Evolutionary conservation across 2,113 vertebrate species (phyloP).

Genomic region (Fukomys damarensis): DNA sequence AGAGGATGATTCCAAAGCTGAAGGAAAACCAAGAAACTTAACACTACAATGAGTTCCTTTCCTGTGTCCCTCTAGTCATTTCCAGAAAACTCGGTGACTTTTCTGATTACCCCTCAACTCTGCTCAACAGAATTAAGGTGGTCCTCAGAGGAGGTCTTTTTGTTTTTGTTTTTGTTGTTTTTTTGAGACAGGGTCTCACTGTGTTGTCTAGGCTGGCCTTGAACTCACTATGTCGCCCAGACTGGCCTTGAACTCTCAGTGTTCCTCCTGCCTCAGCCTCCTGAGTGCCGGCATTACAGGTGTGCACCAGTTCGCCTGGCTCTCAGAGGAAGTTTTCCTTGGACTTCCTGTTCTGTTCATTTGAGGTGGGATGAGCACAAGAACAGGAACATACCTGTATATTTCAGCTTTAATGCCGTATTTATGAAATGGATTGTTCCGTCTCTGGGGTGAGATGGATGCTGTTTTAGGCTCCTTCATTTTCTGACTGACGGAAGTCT

Average conservation of each 20-base stretch:
- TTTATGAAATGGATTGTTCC: conserved; percentile 78
- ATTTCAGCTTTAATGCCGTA: conserved; percentile 90
- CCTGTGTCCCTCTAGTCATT: not conserved
- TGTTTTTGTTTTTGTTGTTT: not conserved
- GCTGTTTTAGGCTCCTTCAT: conserved; percentile 65
- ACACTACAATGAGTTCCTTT: not conserved
- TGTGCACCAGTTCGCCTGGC: not conserved
- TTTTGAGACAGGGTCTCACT: not conserved
- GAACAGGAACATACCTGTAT: conserved; percentile 88
- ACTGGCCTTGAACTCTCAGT: not conserved
- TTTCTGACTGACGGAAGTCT: conserved; percentile 88
- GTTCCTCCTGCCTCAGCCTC: not conserved
- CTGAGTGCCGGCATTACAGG: not conserved
- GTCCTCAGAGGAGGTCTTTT: not conserved
- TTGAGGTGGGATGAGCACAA: not conserved
- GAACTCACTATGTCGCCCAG: too few species aligned
- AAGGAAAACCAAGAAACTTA: conserved; percentile 76
- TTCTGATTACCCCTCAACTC: not conserved
- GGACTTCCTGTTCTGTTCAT: not conserved
- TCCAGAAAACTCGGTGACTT: not conserved
- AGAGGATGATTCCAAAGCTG: conserved; percentile 94
- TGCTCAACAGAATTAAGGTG: not conserved
- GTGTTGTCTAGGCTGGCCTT: not conserved
- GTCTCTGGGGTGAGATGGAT: conserved; percentile 88
- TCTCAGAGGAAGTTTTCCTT: not conserved